phyloP scores from a whole-genome alignment of 2,113 vertebrate species.

The Myrmecobius fasciatus region DNA sequence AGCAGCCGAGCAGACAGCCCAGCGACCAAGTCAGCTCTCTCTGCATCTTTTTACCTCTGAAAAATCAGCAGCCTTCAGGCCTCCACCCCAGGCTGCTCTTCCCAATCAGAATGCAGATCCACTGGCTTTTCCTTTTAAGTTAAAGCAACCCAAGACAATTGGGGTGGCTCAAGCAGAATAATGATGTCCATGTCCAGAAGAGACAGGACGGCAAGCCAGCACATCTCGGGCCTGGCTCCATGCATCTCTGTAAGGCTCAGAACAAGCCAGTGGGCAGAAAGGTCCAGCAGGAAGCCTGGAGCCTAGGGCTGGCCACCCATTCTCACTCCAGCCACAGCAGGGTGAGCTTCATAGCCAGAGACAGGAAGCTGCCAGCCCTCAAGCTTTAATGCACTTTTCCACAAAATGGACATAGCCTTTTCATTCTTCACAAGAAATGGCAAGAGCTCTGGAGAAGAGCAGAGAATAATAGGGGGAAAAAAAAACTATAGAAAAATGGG shows the following conservation, averaged over 20 bases:
- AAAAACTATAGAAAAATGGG: background rate
- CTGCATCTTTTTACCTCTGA: background rate
- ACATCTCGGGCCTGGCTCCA: background rate
- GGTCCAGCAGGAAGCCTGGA: background rate
- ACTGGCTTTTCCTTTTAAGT: background rate
- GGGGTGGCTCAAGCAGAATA: background rate
- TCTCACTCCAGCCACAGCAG: background rate
- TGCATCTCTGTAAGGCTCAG: background rate
- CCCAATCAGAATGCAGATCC: background rate
- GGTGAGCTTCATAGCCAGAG: background rate
- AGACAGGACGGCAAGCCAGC: background rate
- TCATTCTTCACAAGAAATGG: background rate
- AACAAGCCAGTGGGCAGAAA: background rate
- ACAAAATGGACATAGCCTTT: background rate
- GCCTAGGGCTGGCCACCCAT: background rate
- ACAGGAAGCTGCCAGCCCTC: background rate
- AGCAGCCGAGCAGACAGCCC: background rate
- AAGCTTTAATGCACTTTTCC: background rate
- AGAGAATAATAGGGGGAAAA: background rate
- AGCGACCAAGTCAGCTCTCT: background rate
- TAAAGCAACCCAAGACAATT: background rate
- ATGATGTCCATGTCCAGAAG: background rate
- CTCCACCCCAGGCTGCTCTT: background rate
- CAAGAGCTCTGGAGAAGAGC: background rate
- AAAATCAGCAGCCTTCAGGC: background rate